Conservation (phyloP, 2,113 vertebrate species). For the Brachypteracias leptosomus region DNA sequence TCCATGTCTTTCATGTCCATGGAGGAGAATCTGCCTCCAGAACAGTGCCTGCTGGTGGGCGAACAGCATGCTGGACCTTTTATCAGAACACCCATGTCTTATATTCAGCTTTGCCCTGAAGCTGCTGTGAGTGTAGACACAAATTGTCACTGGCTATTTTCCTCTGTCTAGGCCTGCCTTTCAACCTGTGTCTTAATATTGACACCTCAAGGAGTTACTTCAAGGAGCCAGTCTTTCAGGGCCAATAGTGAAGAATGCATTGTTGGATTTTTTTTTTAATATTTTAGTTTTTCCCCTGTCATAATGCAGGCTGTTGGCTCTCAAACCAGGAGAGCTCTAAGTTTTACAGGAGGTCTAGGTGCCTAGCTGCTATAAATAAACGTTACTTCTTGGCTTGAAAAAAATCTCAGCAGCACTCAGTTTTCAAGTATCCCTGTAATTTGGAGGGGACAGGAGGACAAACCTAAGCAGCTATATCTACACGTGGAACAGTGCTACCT, state of each 20-base stretch:
- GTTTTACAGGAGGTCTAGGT: background rate
- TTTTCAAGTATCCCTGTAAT: background rate
- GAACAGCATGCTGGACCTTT: background rate
- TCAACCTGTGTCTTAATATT: background rate
- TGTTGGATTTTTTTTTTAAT: background rate
- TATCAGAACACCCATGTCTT: background rate
- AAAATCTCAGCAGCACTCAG: background rate
- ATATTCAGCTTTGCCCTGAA: background rate
- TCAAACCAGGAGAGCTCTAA: background rate
- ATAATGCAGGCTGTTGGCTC: background rate
- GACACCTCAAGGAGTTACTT: background rate
- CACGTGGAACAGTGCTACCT: background rate
- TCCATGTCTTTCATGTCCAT: background rate
- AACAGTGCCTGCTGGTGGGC: no score
- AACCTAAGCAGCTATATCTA: background rate
- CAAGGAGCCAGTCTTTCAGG: background rate
- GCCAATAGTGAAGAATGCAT: background rate
- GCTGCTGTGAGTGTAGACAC: background rate
- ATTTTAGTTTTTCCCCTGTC: background rate
- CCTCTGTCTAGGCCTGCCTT: background rate
- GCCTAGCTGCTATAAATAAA: background rate
- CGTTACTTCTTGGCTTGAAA: background rate
- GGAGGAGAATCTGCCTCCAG: background rate
- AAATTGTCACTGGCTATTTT: background rate
- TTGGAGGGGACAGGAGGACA: background rate